Conservation (phyloP, 1,140 invertebrate species). For the Monochamus saltuarius region DNA sequence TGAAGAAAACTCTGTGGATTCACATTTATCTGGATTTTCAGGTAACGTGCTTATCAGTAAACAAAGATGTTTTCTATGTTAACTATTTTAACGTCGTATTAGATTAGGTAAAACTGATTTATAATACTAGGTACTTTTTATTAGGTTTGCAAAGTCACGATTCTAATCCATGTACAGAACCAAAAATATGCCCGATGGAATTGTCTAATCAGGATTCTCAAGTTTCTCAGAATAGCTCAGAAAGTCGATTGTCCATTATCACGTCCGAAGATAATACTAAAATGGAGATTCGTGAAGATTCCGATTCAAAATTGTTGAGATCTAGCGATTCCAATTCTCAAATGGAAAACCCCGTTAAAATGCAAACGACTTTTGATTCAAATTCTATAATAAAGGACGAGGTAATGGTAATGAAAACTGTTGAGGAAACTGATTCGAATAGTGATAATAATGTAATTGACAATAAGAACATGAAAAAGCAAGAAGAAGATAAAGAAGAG, state of each 20-base stretch:
- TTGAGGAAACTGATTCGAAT: constrained; percentile 3
- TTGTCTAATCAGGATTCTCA: constrained; percentile 58
- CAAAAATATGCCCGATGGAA: constrained; percentile 40
- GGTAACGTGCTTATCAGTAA: constrained; percentile 44
- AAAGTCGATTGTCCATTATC: constrained; percentile 59
- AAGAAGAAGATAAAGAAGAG: constrained; percentile 13
- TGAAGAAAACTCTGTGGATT: constrained; percentile 56
- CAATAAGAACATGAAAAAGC: constrained; percentile 17
- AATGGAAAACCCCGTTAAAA: no score
- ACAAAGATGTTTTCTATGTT: no score
- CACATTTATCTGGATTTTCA: constrained; percentile 62
- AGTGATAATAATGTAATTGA: not conserved
- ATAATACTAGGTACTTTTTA: constrained; percentile 12
- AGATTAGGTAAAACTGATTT: constrained; percentile 4
- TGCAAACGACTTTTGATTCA: not conserved
- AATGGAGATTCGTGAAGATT: constrained; percentile 45
- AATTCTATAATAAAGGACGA: not conserved
- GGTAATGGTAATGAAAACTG: not conserved
- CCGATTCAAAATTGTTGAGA: constrained; percentile 21
- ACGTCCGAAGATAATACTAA: constrained; percentile 52
- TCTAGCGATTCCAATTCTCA: no score
- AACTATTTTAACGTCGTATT: constrained; percentile 5
- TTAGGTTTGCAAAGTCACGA: constrained; percentile 49
- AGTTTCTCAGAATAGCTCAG: constrained; percentile 62
- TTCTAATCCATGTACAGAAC: constrained; percentile 36